These are phyloP conservation scores for Zhuqinia jingwanae DNA, from an alignment of 2,888 invertebrate species.

Conservation along the genomic window DNA sequence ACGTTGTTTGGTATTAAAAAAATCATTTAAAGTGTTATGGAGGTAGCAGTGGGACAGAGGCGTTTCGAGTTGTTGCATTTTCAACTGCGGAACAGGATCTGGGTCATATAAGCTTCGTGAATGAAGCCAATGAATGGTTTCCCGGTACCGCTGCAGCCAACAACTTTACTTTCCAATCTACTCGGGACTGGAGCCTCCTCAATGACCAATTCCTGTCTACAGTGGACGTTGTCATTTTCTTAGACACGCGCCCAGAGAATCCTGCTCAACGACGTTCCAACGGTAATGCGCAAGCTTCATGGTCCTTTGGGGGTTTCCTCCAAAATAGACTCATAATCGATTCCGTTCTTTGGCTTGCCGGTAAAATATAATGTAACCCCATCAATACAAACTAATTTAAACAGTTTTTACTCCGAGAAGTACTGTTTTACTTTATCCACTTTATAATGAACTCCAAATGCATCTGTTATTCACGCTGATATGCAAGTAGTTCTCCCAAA, in stretches of 20 bases:
- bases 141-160: constrained; percentile 30
- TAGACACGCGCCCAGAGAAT: constrained; percentile 65
- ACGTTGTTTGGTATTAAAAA: no score
- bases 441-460: no score
- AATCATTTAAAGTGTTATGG: no score
- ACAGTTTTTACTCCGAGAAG: no score
- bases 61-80: constrained; percentile 51
- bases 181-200: constrained; percentile 63
- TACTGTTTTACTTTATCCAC: no score
- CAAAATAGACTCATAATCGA: constrained; percentile 67
- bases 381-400: neutral
- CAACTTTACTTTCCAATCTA: constrained; percentile 64
- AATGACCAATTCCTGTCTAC: constrained; percentile 65
- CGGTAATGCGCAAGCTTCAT: constrained; percentile 67
- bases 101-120: constrained; percentile 67
- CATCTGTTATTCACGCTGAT: no score
- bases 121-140: constrained; percentile 67
- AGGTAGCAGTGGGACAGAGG: neutral
- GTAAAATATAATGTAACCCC: neutral
- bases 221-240: constrained; percentile 66
- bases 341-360: constrained; percentile 55
- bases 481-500: no score
- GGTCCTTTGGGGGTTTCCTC: constrained; percentile 53
- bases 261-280: constrained; percentile 50
- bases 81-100: constrained; percentile 52